Evolutionary conservation across 2,113 vertebrate genomes (phyloP).

Genomic region (Struthio camelus): DNA sequence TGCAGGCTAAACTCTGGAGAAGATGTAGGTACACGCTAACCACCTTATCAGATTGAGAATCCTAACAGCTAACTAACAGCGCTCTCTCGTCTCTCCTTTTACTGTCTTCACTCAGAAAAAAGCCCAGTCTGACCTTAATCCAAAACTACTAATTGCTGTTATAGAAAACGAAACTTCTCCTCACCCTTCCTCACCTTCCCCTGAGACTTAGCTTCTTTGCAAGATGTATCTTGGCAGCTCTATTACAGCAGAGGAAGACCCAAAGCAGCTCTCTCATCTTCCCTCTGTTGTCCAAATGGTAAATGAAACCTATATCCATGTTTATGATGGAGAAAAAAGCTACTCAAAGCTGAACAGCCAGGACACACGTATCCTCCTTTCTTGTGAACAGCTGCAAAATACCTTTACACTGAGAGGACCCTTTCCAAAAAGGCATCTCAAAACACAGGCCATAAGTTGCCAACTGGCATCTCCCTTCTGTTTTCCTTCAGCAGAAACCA

Average conservation of each 20-base stretch:
- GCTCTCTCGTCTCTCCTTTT: neutral
- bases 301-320: neutral
- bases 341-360: neutral
- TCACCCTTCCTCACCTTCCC: neutral
- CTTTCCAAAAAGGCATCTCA: neutral
- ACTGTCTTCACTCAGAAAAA: neutral
- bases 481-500: neutral
- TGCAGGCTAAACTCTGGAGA: neutral
- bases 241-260: neutral
- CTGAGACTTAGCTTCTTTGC: neutral
- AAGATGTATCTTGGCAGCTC: neutral
- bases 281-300: neutral
- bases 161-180: neutral
- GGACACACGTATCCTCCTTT: neutral
- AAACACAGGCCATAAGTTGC: neutral
- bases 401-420: neutral
- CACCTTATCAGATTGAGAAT: rapidly evolving
- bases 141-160: rapidly evolving
- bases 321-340: neutral
- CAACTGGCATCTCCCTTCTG: neutral
- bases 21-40: neutral
- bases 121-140: neutral
- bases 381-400: neutral
- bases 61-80: no score
- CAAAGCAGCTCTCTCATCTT: neutral